Evolutionary conservation across 2,113 vertebrate genomes (phyloP).

Genomic region (Rhombomys opimus): DNA sequence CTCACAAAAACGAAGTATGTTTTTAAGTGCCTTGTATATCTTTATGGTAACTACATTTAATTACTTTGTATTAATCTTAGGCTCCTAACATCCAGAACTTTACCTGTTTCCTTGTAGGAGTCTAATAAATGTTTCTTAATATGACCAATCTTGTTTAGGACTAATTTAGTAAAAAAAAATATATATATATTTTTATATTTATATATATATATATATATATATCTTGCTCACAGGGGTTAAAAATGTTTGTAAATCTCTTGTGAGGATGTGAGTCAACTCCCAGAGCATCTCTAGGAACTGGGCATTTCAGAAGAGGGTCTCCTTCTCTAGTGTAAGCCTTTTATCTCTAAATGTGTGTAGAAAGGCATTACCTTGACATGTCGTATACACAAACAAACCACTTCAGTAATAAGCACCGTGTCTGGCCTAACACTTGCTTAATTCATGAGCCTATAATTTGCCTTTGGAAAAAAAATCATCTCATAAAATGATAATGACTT

Average conservation of each 20-base stretch:
- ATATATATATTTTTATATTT: no score
- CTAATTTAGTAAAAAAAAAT: not conserved
- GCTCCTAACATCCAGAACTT: not conserved
- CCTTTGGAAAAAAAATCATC: slow-evolving; percentile 64
- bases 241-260: not conserved
- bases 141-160: slow-evolving; percentile 33
- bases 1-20: slow-evolving; percentile 31
- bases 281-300: not conserved
- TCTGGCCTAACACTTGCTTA: slow-evolving; percentile 60
- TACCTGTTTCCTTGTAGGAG: not conserved
- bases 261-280: not conserved
- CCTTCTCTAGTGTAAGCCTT: not conserved
- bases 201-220: no score
- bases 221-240: slow-evolving; percentile 9
- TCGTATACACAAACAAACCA: not conserved
- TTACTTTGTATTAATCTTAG: not conserved
- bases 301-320: slow-evolving; percentile 3
- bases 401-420: slow-evolving; percentile 57
- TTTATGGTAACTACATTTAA: not conserved
- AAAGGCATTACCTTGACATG: slow-evolving; percentile 11
- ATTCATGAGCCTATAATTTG: slow-evolving; percentile 69
- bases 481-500: slow-evolving; percentile 61
- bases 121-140: not conserved
- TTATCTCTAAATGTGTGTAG: not conserved
- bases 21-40: not conserved